A percentile compares a stretch with the other conserved stretches of the same genome.
Evolutionary conservation across 2,797 vertebrate genomes (phyloP).

Genomic region (Amblyraja radiata): DNA sequence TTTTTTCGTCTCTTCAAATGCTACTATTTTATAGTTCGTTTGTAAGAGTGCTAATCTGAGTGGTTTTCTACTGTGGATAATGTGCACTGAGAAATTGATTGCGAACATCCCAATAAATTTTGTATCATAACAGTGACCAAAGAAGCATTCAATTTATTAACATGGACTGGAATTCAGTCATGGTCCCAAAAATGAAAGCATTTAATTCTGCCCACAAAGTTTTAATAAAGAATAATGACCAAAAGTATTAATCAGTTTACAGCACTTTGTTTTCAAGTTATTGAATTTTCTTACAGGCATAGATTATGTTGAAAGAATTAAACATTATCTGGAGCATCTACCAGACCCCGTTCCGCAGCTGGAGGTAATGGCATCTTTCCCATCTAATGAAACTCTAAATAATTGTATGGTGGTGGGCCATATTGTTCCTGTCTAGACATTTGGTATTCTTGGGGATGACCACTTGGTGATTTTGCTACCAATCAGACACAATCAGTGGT

Average conservation of each 20-base stretch:
- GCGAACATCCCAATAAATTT: not conserved
- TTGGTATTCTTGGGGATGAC: no score
- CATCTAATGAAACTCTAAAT: not conserved
- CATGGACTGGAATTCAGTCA: not conserved
- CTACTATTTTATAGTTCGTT: not conserved
- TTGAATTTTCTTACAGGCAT: constrained; percentile 51
- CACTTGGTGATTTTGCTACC: no score
- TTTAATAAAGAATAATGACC: not conserved
- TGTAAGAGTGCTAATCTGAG: not conserved
- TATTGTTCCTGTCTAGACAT: not conserved
- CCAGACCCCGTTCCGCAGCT: constrained; percentile 68
- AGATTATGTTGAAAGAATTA: constrained; percentile 68
- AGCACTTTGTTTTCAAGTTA: not conserved
- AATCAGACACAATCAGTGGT: no score
- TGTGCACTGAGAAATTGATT: not conserved
- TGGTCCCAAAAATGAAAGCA: not conserved
- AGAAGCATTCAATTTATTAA: not conserved
- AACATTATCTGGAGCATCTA: constrained; percentile 70
- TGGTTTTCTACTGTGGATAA: not conserved
- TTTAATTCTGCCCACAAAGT: not conserved
- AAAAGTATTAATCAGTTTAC: not conserved
- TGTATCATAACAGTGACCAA: not conserved
- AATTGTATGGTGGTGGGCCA: not conserved
- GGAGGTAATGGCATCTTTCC: constrained; percentile 55
- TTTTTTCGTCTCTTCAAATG: not conserved